Evolutionary conservation across 2,797 vertebrate genomes (phyloP).

Genomic region (Pipistrellus kuhlii): DNA sequence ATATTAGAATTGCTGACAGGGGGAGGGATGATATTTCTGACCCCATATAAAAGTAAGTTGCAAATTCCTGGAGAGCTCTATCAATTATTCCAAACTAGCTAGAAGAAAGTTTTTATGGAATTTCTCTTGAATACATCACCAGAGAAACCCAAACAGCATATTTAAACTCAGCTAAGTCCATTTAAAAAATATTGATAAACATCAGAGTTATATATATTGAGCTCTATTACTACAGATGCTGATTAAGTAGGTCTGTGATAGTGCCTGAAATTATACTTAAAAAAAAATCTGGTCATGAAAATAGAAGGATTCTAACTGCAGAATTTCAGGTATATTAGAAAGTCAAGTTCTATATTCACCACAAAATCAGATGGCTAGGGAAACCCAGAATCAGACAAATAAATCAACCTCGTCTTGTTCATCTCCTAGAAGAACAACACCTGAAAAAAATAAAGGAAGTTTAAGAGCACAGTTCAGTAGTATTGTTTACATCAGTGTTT

Average conservation of each 20-base stretch:
- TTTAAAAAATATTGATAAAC: neutral
- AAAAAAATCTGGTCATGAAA: neutral
- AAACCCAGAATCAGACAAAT: neutral
- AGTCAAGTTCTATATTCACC: neutral
- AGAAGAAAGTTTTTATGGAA: neutral
- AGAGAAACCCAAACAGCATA: neutral
- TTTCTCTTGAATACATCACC: neutral
- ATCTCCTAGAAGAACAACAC: neutral
- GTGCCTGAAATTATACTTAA: neutral
- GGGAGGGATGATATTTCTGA: neutral
- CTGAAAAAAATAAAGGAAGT: conserved; percentile 20
- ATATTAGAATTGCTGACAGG: conserved; percentile 9
- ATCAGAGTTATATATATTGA: neutral
- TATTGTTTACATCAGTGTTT: neutral
- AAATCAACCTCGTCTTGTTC: neutral
- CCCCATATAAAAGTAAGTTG: neutral
- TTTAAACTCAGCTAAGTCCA: conserved; percentile 10
- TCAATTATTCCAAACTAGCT: conserved; percentile 1
- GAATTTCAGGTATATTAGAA: conserved; percentile 23
- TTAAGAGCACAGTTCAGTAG: neutral
- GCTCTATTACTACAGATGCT: neutral
- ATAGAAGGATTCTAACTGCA: neutral
- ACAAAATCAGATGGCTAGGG: neutral
- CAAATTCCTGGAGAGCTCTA: neutral
- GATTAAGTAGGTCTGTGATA: neutral